Evolutionary conservation across 2,888 invertebrate genomes (phyloP), one percentile per base, ranked within the genome.

Genomic region (Drosophila paranaensis): DNA sequence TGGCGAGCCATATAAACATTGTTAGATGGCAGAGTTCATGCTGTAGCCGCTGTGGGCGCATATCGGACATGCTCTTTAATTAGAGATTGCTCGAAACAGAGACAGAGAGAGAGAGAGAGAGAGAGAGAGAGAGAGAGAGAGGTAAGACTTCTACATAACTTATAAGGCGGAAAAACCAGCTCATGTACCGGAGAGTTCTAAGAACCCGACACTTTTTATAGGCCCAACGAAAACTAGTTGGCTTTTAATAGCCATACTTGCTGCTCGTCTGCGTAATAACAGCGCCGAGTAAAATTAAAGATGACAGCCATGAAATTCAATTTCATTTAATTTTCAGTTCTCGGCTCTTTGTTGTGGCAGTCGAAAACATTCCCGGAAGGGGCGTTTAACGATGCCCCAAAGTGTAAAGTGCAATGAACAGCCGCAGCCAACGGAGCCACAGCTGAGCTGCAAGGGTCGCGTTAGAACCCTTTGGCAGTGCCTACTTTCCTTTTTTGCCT

Each of bases 261-360:
- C 64, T 33, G 51, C 60, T 67, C 40, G 73, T 50, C 50, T 50
- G 50, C 83, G 87, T 82, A 82, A 86, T 86, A 86, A 68, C 71
- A 65, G 55, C 51, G 39, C 60, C 70, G 60, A 60, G 66, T 54
- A 57, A 54, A 39, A 54, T 40, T 42, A 60, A 51, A 58, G 51
- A 64, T 63, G 60, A 75, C 68, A 76, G 76, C 71, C 81, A 89
- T 84, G 69, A 89, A 86, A 81, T 84, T 84, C 84, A 83, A 81
- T 84, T 84, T 89, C 71, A 77, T 74, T 73, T 67, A 57, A 64
- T 51, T 79, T 78, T 58, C 30, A 43, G 30, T 11, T 33, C 33
- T 33, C 33, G 6, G 43, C 54, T 60, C 53, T 54, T 60, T 39
- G 30, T 55, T 43, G 45, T 20, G 55, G 10, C n/a, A 43, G 43